phyloP scores from a whole-genome alignment of 2,888 invertebrate species.

The Endotricha flammealis region DNA sequence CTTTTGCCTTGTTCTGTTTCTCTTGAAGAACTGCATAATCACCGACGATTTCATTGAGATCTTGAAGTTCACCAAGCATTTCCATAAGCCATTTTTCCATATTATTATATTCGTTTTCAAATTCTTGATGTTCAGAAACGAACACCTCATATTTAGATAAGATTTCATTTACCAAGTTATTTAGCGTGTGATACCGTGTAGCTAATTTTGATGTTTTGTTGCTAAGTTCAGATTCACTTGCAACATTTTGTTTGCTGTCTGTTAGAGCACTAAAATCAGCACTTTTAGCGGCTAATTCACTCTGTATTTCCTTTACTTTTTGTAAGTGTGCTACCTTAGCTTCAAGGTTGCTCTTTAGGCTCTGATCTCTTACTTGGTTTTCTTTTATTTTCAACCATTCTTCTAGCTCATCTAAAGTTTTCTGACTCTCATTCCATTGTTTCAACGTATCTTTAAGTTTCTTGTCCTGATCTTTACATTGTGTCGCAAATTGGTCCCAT shows the following conservation, averaged over 20 bases:
- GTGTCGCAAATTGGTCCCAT: slow-evolving; percentile 86
- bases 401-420: slow-evolving; percentile 85
- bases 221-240: slow-evolving; percentile 86
- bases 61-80: slow-evolving; percentile 85
- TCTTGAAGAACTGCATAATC: slow-evolving; percentile 90
- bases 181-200: slow-evolving; percentile 89
- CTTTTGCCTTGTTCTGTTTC: slow-evolving; percentile 87
- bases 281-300: slow-evolving; percentile 83
- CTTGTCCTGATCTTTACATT: slow-evolving; percentile 84
- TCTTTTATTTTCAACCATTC: slow-evolving; percentile 93
- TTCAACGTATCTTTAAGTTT: slow-evolving; percentile 86
- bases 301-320: slow-evolving; percentile 84
- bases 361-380: slow-evolving; percentile 91
- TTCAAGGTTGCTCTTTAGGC: slow-evolving; percentile 89
- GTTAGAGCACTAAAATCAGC: slow-evolving; percentile 82
- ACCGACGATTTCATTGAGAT: slow-evolving; percentile 90
- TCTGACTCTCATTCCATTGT: slow-evolving; percentile 90
- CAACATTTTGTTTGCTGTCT: slow-evolving; percentile 83
- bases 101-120: slow-evolving; percentile 84
- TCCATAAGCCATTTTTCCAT: slow-evolving; percentile 87
- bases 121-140: slow-evolving; percentile 90
- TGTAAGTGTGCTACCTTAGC: slow-evolving; percentile 88
- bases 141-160: slow-evolving; percentile 90
- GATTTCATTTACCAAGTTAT: slow-evolving; percentile 89
- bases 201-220: slow-evolving; percentile 86